Percentiles rank a stretch among this genome's conserved stretches.
Evolutionary conservation across 2,113 vertebrate species (phyloP).

Genomic region (Halcyon senegalensis): DNA sequence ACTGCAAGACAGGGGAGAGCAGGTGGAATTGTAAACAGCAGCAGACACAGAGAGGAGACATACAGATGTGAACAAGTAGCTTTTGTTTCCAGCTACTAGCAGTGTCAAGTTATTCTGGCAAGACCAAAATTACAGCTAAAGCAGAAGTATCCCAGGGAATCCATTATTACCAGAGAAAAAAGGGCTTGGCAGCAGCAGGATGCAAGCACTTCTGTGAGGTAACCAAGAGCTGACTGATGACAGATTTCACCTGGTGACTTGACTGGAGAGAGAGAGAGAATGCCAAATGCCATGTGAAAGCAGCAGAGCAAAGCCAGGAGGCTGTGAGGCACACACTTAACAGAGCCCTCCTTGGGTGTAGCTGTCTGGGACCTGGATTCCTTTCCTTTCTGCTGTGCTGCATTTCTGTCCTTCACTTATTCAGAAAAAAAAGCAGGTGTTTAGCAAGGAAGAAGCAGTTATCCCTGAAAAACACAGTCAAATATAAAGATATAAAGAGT

Average conservation of each 20-base stretch:
- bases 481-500: neutral
- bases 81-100: slow-evolving; percentile 38
- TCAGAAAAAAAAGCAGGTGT: neutral
- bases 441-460: neutral
- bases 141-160: neutral
- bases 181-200: neutral
- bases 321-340: rapidly evolving
- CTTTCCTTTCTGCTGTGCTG: neutral
- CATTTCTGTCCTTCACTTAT: neutral
- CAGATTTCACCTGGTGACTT: neutral
- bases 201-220: neutral
- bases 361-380: neutral
- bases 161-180: neutral
- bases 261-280: neutral
- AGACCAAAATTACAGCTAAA: slow-evolving; percentile 4
- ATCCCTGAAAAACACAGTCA: neutral
- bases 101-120: neutral
- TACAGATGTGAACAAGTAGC: neutral
- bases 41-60: neutral
- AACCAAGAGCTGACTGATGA: rapidly evolving
- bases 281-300: neutral
- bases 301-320: neutral
- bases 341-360: neutral
- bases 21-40: neutral
- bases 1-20: neutral